phyloP scores from a whole-genome alignment of 2,113 vertebrate species.

The Aldabrachelys gigantea region DNA sequence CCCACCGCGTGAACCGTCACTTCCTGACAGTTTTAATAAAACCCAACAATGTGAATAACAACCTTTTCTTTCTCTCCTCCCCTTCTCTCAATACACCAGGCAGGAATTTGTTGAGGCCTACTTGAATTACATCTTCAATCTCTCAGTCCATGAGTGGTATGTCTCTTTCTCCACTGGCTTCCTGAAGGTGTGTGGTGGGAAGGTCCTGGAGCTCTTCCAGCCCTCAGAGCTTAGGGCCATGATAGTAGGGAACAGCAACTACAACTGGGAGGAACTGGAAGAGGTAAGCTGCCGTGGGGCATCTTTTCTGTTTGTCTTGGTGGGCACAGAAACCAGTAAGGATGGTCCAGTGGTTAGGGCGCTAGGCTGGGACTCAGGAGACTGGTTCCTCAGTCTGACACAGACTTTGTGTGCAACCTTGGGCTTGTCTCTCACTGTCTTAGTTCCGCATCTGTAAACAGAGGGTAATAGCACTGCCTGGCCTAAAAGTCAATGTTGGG shows the following conservation, averaged over 20 bases:
- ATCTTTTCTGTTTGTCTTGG: not conserved
- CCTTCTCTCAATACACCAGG: slow-evolving; percentile 76
- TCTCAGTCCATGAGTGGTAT: slow-evolving; percentile 91
- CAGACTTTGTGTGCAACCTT: not conserved
- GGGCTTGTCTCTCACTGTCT: not conserved
- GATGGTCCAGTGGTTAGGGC: not conserved
- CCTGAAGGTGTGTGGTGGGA: slow-evolving; percentile 97
- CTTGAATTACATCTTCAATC: slow-evolving; percentile 90
- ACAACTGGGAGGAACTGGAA: slow-evolving; percentile 97
- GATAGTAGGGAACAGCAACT: slow-evolving; percentile 97
- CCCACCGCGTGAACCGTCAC: not conserved
- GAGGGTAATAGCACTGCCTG: too few species aligned
- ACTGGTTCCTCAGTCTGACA: not conserved
- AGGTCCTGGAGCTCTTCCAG: slow-evolving; percentile 95
- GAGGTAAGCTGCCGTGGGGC: slow-evolving; percentile 81
- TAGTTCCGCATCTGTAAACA: too few species aligned
- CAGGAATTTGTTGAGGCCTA: slow-evolving; percentile 95
- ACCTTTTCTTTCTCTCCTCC: not conserved
- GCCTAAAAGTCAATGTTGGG: too few species aligned
- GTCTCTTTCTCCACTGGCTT: slow-evolving; percentile 92
- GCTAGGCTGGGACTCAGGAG: not conserved
- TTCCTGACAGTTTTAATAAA: not conserved
- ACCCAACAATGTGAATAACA: not conserved
- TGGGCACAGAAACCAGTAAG: not conserved
- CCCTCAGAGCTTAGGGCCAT: slow-evolving; percentile 96